Evolutionary conservation across 2,888 invertebrate genomes (phyloP), one percentile per base, ranked within the genome.

Genomic region (Protula sp.): DNA sequence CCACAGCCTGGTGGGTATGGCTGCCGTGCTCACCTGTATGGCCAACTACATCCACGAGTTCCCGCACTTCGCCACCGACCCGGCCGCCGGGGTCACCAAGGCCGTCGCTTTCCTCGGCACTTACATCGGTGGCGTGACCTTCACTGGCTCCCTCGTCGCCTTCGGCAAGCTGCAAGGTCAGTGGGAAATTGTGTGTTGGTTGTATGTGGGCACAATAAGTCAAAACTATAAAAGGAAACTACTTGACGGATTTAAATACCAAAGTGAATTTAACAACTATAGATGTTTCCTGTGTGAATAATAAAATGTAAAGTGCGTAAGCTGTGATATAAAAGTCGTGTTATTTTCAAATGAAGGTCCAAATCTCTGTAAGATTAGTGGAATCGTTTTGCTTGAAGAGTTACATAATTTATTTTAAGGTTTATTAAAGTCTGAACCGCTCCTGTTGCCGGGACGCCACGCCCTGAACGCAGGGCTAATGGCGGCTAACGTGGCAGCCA

Each of bases 61-160:
- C 81, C 88, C 90, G 2, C 87, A 87, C 59, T 89, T 92, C 83
- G 89, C 88, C 24, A 86, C 87, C 0, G 91, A 92, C 82, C 90
- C 91, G 26, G 77, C 81, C 0, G 80, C 76, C 2, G 87, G 87
- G 70, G 90, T 92, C 47, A 85, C 90, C 68, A 92, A 91, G 82
- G 89, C 90, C 0, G 87, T 92, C 2, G 84, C 92, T 45, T 92
- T 92, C 84, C 85, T 93, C 53, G 93, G 92, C 26, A 91, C 92
- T 0, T 91, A 88, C 82, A 92, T 92, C 74, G 92, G 92, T 63
- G 92, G 92, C 52, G 89, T 92, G 55, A 92, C 92, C 2, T 92
- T 92, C 83, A 91, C 89, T 68, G 93, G 92, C 2, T 91, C 91
- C 0, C 82, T 93, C 53, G 87, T 93, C 63, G 93, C 93, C 19